Conservation (phyloP, 2,113 vertebrate species). For the Helogale parvula region DNA sequence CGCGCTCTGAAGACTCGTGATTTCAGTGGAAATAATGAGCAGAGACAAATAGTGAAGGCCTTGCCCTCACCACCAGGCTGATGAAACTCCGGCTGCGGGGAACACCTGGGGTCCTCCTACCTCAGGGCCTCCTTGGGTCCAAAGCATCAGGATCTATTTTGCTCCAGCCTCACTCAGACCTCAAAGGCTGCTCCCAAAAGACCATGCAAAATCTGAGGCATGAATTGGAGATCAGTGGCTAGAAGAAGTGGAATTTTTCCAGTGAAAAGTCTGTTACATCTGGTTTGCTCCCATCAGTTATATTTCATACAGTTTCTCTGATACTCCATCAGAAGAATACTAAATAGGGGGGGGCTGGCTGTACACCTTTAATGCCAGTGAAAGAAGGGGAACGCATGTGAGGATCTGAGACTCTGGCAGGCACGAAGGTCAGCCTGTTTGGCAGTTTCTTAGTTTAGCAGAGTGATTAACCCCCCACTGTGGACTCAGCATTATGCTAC, state of each 20-base stretch:
- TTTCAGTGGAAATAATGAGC: not conserved
- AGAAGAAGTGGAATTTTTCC: conserved; percentile 40
- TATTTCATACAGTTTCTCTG: conserved; percentile 29
- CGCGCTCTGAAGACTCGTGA: not conserved
- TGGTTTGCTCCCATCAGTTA: conserved; percentile 31
- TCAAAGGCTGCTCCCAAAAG: conserved; percentile 39
- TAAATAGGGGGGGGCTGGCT: not conserved
- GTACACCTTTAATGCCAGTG: not conserved
- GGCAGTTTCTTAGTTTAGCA: conserved; percentile 6
- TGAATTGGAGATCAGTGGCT: not conserved
- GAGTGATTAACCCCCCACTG: not conserved
- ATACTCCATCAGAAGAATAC: conserved; percentile 36
- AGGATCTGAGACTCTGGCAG: conserved; percentile 7
- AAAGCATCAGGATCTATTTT: conserved; percentile 6
- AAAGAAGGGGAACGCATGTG: not conserved
- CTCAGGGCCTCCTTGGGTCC: not conserved
- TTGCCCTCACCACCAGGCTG: not conserved
- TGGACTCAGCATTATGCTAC: not conserved
- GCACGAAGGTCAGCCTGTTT: not conserved
- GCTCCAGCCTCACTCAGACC: not conserved
- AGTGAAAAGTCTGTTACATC: conserved; percentile 45
- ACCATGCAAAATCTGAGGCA: not conserved
- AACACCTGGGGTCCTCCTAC: not conserved
- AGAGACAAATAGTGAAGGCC: conserved; percentile 37
- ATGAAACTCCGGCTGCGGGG: not conserved